Evolutionary conservation across 2,113 vertebrate species (phyloP), one percentile per base, ranked within the genome.

Genomic region (Aix galericulata): DNA sequence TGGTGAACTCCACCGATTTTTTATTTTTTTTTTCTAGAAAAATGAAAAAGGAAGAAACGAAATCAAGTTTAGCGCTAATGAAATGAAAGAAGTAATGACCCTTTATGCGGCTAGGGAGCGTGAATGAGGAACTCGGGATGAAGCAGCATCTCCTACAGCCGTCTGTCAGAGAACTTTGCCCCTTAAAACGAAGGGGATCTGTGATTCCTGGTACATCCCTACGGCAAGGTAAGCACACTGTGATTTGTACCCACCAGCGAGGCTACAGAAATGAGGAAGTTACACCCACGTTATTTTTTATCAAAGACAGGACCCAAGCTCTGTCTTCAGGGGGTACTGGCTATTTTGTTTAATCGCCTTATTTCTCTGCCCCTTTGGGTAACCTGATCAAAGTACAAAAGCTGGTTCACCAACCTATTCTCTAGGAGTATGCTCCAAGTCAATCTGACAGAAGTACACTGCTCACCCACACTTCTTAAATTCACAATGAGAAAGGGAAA

Each of bases 101-200:
- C 25, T 75, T 82, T 26, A 15, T 29, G 52, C 36, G n/a, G 59
- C 0, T 2, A 9, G 21, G 29, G 29, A 86, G 44, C 0, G 1
- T 23, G 16, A n/a, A 56, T 32, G 22, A 2, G 0, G 53, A 83
- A 71, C 6, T 4, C 0, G 0, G 53, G 72, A 46, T 1, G 3
- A 60, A 56, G 72, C 18, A 23, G 29, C 0, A 2, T 34, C 56
- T 78, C n/a, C 50, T 22, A 13, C 2, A 17, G 32, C 11, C 20
- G 26, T 46, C 26, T 38, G 4, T 29, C 14, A 17, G 34, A 4
- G 12, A 9, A 29, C 36, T 67, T 59, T 42, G 32, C 4, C 13
- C 60, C 38, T 53, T 38, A 27, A 27, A 60, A 29, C 11, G 23
- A 46, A 38, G 36, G 27, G 29, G 12, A 44, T 27, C 34, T 59